These are phyloP conservation scores for Gallinago media DNA, from an alignment of 2,113 vertebrate species.

Conservation along the genomic window DNA sequence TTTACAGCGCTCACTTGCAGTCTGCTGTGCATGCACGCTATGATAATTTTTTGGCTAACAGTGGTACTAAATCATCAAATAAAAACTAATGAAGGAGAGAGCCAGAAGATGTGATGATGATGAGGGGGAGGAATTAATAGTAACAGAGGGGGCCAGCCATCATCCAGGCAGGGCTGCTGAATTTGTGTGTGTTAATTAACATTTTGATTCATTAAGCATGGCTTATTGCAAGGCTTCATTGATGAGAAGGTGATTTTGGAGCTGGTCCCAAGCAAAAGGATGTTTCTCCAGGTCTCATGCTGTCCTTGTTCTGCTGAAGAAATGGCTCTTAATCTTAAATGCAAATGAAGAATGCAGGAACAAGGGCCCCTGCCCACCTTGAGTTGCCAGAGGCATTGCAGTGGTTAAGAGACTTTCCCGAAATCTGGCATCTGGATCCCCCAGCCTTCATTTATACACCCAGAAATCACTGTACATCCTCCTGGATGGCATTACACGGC, in stretches of 20 bases:
- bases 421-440: not conserved
- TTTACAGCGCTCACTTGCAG: not conserved
- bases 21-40: not conserved
- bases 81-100: constrained; percentile 54
- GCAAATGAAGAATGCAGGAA: not conserved
- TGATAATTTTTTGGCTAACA: not conserved
- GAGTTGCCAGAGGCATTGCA: not conserved
- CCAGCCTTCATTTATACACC: not conserved
- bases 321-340: not conserved
- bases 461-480: not conserved
- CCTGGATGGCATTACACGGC: not conserved
- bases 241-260: not conserved
- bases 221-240: not conserved
- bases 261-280: not conserved
- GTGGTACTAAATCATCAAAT: constrained; percentile 48
- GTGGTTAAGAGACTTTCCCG: not conserved
- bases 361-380: not conserved
- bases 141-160: not conserved
- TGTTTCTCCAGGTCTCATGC: not conserved
- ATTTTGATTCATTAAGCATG: constrained; percentile 26
- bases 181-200: constrained; percentile 32
- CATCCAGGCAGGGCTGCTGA: not conserved
- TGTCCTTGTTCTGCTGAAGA: not conserved
- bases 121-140: constrained; percentile 28
- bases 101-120: constrained; percentile 44